Base-by-base conservation (phyloP, 2,888 invertebrate species). In the Eumerus sabulonum region DNA sequence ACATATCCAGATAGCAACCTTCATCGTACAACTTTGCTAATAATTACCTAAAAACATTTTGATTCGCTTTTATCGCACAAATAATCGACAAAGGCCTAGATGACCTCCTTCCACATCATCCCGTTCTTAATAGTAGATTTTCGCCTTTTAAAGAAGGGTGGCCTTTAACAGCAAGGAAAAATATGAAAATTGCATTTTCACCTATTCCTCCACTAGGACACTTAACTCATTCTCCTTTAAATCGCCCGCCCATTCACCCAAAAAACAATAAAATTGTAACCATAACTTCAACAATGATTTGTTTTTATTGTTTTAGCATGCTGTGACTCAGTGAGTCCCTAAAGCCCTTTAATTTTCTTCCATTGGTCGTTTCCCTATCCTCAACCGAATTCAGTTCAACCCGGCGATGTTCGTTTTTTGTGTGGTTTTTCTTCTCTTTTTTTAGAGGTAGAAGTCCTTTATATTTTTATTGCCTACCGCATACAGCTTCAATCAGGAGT, bases 201-300 rank as follows among this genome's bases (percentile, higher is more conserved):
- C 70, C 74, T 70, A 68, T 13, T 16, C 44, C 57, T 48, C 63
- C 67, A 57, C 44, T 18, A 51, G 42, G 54, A 45, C 44, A 48
- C 40, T 16, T 19, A 50, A 40, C 40, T 54, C 50, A 51, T 48
- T 48, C 38, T 35, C 4, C 57, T 47, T 7, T 40, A 27, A 27
- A 2, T 27, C 27, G 27, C 54, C 66, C 79, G 40, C 60, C 70
- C 40, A 70, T 74, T 66, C 70, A 64, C 79, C 79, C 74, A 74
- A 70, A 79, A 79, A 79, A 79, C 79, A 79, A 79, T 79, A 79
- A 79, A 79, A 79, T 79, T 79, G 79, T 79, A 79, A 79, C 79
- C 74, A 74, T 79, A 74, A 79, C 44, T 79, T 79, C 68, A 79
- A 74, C 79, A 79, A 79, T 79, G 79, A 79, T 79, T 79, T 79